These are phyloP conservation scores for Psittacula cyanocephala DNA, from an alignment of 2,113 vertebrate genomes.

Conservation along the genomic window DNA sequence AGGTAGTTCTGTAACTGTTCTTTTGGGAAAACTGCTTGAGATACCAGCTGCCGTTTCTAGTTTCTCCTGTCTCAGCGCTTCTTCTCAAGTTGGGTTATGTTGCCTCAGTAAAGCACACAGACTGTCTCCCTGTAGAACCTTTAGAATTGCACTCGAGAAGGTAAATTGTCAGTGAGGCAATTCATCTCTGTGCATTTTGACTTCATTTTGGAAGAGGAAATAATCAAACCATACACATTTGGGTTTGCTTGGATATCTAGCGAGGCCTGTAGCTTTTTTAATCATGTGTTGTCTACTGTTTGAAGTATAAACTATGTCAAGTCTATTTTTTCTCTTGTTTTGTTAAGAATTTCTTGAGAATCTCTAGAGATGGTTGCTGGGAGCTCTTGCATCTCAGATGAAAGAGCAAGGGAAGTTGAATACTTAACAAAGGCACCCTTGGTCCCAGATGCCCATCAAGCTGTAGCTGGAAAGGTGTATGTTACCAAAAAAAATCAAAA, in stretches of 20 bases:
- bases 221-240: background rate
- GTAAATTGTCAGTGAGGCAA: background rate
- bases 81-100: background rate
- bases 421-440: background rate
- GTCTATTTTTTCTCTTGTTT: background rate
- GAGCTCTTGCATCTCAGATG: background rate
- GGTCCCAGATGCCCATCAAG: background rate
- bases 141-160: background rate
- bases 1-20: background rate
- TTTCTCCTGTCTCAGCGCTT: conserved; percentile 6
- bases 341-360: background rate
- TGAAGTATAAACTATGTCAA: conserved; percentile 8
- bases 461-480: background rate
- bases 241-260: background rate
- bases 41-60: conserved; percentile 6
- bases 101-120: background rate
- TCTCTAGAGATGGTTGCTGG: conserved; percentile 9
- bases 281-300: background rate
- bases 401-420: conserved; percentile 16
- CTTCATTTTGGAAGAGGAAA: background rate
- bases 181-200: background rate
- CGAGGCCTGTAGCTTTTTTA: background rate
- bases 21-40: background rate
- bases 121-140: background rate
- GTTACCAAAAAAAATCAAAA: background rate